Conservation (phyloP, 2,797 vertebrate genomes). For the Falco cherrug region DNA sequence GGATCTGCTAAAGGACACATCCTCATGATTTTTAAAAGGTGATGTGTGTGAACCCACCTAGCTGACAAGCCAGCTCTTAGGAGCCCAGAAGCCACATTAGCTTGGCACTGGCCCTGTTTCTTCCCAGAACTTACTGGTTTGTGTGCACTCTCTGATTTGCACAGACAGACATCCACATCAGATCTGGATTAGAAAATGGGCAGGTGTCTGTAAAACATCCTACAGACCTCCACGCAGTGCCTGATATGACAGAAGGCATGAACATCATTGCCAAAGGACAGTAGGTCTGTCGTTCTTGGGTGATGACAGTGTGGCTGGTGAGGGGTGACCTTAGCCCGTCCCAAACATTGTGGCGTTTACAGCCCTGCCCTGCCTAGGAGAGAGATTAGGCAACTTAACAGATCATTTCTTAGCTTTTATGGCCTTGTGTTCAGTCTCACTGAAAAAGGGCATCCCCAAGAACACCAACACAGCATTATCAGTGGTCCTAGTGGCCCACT, state of each 20-base stretch:
- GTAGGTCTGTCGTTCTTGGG: background rate
- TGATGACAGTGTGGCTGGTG: background rate
- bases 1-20: background rate
- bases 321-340: background rate
- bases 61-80: background rate
- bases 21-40: background rate
- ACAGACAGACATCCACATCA: background rate
- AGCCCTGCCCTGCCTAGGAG: background rate
- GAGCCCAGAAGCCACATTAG: background rate
- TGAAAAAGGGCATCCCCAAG: background rate
- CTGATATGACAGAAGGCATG: background rate
- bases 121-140: background rate
- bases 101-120: background rate
- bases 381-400: background rate
- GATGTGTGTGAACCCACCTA: background rate
- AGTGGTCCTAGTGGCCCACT: background rate
- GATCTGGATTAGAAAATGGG: background rate
- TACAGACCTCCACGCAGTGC: background rate
- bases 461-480: constrained; percentile 37
- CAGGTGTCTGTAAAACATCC: background rate
- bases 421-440: constrained; percentile 5
- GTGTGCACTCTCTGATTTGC: background rate
- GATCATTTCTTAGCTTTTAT: background rate
- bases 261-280: background rate
- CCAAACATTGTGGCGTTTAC: background rate